Percentiles rank a stretch among this genome's conserved stretches.
These are phyloP conservation scores for Luidia sarsii DNA, from an alignment of 53 echinoderm and acorn worm species.

Conservation along the genomic window DNA sequence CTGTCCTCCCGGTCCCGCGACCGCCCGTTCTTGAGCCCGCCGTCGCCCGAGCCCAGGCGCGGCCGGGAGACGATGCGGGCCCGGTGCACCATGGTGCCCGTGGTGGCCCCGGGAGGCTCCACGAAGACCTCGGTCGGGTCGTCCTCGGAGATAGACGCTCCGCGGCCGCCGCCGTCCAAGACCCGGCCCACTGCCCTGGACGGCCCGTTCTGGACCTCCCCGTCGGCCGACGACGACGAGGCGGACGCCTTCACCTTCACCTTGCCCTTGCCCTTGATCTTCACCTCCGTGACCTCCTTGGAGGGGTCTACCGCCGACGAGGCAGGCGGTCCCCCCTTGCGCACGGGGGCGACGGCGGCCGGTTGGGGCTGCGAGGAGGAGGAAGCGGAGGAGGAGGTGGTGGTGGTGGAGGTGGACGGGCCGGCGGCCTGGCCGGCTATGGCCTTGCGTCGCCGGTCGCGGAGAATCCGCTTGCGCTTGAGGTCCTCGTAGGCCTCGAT, in stretches of 20 bases:
- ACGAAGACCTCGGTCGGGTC: constrained; percentile 21
- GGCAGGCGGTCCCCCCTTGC: no score
- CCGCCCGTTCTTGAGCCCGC: not conserved
- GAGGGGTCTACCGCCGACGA: not conserved
- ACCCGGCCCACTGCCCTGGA: constrained; percentile 32
- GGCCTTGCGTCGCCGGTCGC: constrained; percentile 67
- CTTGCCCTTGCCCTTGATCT: constrained; percentile 12
- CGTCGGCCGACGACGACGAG: not conserved
- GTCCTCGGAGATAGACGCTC: not conserved
- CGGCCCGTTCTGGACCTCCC: constrained; percentile 25
- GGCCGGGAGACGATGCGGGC: constrained; percentile 44
- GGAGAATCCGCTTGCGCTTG: constrained; percentile 84
- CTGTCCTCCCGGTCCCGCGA: constrained; percentile 6
- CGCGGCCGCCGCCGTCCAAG: constrained; percentile 16
- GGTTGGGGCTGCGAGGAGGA: not conserved
- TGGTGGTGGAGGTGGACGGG: not conserved
- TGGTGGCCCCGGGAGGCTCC: not conserved
- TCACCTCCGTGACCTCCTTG: constrained; percentile 14
- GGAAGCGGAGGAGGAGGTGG: not conserved
- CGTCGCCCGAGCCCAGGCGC: constrained; percentile 6
- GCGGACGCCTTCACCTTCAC: not conserved
- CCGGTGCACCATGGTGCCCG: constrained; percentile 33
- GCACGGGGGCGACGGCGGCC: not conserved
- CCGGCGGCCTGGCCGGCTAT: constrained; percentile 31
- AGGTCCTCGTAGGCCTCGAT: constrained; percentile 98